Base-by-base conservation (phyloP, 1,140 invertebrate genomes). In the Habropoda laboriosa region DNA sequence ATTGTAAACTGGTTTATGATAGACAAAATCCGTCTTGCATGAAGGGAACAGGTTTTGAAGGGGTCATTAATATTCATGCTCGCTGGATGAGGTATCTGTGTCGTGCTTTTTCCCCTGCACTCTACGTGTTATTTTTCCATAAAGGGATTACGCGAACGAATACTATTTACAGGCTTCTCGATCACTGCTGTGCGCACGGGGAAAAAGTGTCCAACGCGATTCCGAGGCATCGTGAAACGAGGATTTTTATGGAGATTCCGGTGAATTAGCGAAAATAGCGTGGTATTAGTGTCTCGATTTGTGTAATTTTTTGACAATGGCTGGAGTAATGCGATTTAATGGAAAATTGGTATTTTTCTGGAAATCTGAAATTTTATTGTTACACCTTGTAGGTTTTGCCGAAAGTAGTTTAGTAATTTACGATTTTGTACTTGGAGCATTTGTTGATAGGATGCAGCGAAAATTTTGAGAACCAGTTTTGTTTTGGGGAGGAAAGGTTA, bases 1-100 rank as follows among this genome's bases (percentile, higher is more conserved):
- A 82, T 86, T 76, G 71, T 61, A 60, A 75, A 73, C 68, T 38
- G 73, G 66, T 72, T 84, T 70, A 49, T 71, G 82, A 85, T 79
- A 79, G 79, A 85, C 78, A 80, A 86, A 74, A 76, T 86, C 75
- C 60, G 35, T 58, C 58, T 60, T 77, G 63, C 35, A 61, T 47
- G 58, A 38, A 16, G 58, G n/a, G 24, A 66, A 66, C 47, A 53
- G 72, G 60, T 47, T 58, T 18, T 27, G 30, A 30, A 64, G 51
- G 21, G 35, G 8, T 57, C 27, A 57, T 76, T 77, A 70, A 70
- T 77, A 58, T 77, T 70, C 64, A 77, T 77, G 55, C 21, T 7
- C 10, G 4, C 3, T 16, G 30, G 45, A 70, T 21, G 61, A 66
- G 21, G 27, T 42, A 64, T 30, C n/a, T 13, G 18, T 64, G 30